Evolutionary conservation across 2,113 vertebrate species (phyloP), one percentile per base, ranked within the genome.

Genomic region (Callionymus lyra): DNA sequence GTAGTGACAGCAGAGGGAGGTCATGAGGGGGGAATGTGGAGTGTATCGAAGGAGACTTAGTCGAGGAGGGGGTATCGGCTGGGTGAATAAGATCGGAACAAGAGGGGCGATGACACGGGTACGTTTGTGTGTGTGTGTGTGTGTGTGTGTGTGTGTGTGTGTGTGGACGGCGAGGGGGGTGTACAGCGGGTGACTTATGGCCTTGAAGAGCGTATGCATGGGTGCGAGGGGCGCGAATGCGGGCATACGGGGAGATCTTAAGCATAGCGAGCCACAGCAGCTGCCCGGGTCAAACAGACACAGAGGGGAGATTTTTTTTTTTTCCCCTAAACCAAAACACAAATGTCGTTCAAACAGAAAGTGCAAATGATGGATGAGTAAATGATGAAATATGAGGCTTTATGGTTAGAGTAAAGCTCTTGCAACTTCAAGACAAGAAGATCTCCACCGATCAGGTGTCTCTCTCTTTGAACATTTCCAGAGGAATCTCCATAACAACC

Each of bases 211-310:
- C 47, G 53, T 52, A 40, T 19, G 48, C 32, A 36, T 16, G 17
- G 18, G 19, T 47, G 40, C 12, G 33, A 34, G 41, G 53, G 17
- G 43, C 6, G 15, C 2, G 8, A 17, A 60, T 58, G 55, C 31
- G 49, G 61, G 43, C 44, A 63, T 38, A 51, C 48, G 62, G 54
- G 35, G 12, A 41, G 66, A 64, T 61, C 71, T 77, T 53, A 70
- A 63, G 54, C 56, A 59, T 47, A 51, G 59, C 50, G 61, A 79
- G 59, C 60, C 65, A 55, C 46, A 70, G 82, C 85, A 87, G 85
- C 84, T 85, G 84, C 74, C 53, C 40, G 41, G 65, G 68, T 37
- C 44, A 39, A 57, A 80, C 70, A 80, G 76, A 59, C 70, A 71
- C 60, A 35, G 41, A 16, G 44, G 10, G 12, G n/a, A 37, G 16